These are phyloP conservation scores for Ageneiosus marmoratus DNA, from an alignment of 2,113 vertebrate species.

Conservation along the genomic window DNA sequence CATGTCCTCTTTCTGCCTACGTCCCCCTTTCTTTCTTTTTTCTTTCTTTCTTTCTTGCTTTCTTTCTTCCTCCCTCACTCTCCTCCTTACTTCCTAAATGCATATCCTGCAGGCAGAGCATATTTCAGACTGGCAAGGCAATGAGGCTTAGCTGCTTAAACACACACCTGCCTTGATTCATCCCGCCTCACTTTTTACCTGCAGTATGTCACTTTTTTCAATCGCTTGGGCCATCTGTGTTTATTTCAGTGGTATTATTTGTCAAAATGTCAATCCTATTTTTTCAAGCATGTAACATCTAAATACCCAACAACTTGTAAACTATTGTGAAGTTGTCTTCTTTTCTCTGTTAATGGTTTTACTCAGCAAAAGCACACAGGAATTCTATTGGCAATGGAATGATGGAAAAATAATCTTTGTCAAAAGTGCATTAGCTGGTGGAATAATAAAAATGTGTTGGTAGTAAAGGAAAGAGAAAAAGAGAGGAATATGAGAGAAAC, in stretches of 20 bases:
- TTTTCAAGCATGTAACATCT: background rate
- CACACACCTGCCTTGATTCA: slow-evolving; percentile 11
- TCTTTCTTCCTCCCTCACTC: too few species aligned
- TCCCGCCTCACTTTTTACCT: background rate
- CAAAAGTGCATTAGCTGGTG: background rate
- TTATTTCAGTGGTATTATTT: background rate
- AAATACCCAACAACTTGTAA: background rate
- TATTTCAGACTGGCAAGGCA: slow-evolving; percentile 11
- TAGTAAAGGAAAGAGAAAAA: background rate
- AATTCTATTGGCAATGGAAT: background rate
- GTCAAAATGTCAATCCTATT: background rate
- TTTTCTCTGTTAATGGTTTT: background rate
- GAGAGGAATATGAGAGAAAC: background rate
- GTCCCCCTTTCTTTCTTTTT: slow-evolving; percentile 13
- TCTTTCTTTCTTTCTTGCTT: slow-evolving; percentile 20
- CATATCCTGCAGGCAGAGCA: slow-evolving; percentile 36
- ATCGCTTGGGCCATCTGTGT: slow-evolving; percentile 17
- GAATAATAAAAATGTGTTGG: background rate
- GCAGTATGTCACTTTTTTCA: slow-evolving; percentile 3
- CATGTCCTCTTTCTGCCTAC: slow-evolving; percentile 25
- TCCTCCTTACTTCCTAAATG: background rate
- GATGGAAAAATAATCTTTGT: background rate
- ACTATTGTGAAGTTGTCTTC: background rate
- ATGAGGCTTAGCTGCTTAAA: slow-evolving; percentile 34
- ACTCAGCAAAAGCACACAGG: background rate